phyloP scores from a whole-genome alignment of 2,113 vertebrate genomes.

The Amblyopsis rosae region DNA sequence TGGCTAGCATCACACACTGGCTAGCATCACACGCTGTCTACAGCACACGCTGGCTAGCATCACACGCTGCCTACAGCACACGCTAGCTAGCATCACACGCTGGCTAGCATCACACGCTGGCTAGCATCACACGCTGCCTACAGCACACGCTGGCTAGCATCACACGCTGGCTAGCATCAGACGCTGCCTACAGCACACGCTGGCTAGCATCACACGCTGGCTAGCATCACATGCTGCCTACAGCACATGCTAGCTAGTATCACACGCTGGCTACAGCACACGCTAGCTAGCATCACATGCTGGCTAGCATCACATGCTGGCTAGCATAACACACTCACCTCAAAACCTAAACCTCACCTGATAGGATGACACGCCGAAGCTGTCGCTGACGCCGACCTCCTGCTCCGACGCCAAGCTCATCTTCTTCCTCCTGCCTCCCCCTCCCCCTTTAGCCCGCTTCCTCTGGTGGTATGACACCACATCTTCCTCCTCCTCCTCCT shows the following conservation, averaged over 20 bases:
- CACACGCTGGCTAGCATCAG: no score
- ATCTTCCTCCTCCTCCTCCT: conserved; percentile 73
- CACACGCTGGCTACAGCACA: no score
- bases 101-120: no score
- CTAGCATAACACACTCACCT: no score
- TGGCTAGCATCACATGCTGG: not conserved
- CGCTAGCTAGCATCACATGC: no score
- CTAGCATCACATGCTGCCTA: not conserved
- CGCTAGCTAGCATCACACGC: not conserved
- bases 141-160: conserved; percentile 27
- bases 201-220: no score
- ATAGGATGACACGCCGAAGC: conserved; percentile 79
- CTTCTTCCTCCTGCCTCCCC: conserved; percentile 67
- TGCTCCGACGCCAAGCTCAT: conserved; percentile 70
- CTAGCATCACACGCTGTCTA: no score
- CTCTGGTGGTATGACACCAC: conserved; percentile 66
- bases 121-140: not conserved
- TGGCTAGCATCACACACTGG: not conserved
- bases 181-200: no score
- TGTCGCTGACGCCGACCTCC: conserved; percentile 82
- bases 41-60: no score
- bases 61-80: conserved; percentile 5
- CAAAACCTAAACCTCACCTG: conserved; percentile 54
- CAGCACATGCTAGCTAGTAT: not conserved
- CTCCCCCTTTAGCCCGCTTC: conserved; percentile 64